Percentiles rank a stretch among this genome's conserved stretches.
Conservation (phyloP, 2,797 vertebrate species). For the Gastrophryne carolinensis region DNA sequence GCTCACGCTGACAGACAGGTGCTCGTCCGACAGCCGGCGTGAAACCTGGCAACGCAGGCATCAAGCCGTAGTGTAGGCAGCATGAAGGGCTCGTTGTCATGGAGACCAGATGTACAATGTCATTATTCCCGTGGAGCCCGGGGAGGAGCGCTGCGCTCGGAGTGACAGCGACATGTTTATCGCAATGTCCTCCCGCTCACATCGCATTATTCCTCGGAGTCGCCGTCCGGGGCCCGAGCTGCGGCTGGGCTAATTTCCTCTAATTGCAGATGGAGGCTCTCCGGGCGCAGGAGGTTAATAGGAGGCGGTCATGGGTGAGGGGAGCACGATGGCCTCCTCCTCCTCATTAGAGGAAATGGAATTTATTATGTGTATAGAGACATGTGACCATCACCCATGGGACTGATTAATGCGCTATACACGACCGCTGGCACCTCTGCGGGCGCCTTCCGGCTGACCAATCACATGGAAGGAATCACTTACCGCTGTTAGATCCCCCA, state of each 20-base stretch:
- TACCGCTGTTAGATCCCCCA: too few relatives aligned
- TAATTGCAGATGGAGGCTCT: conserved; percentile 7
- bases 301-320: not conserved
- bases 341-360: not conserved
- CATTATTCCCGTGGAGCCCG: conserved; percentile 7
- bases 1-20: not conserved
- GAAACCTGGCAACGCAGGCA: not conserved
- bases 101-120: conserved; percentile 6
- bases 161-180: not conserved
- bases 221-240: too few relatives aligned
- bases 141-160: not conserved
- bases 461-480: too few relatives aligned
- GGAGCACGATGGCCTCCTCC: not conserved
- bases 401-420: too few relatives aligned
- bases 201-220: not conserved
- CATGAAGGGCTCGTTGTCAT: conserved; percentile 17
- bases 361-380: not conserved
- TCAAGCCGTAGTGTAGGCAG: not conserved
- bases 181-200: not conserved
- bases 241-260: not conserved
- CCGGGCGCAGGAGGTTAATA: not conserved
- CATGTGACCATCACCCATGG: too few relatives aligned
- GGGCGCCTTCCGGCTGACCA: too few relatives aligned
- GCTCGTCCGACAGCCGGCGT: not conserved
- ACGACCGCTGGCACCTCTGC: too few relatives aligned